Evolutionary conservation across 2,888 invertebrate genomes (phyloP), one percentile per base, ranked within the genome.

Genomic region (Callyntrura sp.): DNA sequence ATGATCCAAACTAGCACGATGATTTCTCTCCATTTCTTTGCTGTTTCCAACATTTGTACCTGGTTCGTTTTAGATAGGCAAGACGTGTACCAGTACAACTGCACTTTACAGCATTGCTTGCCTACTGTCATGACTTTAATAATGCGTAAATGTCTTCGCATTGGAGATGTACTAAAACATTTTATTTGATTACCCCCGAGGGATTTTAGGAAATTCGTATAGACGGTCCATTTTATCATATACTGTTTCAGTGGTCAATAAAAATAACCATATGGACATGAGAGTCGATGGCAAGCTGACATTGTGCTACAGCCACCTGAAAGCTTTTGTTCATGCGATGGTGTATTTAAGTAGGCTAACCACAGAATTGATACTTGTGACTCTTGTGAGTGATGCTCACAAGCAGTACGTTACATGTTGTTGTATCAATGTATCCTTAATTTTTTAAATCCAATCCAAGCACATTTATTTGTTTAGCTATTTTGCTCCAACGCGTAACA

Each of bases 111-210:
- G 35, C 35, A n/a, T n/a, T 35, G 35, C 3, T 6, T 35, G 35
- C 6, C 35, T 6, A 35, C 35, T 35, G 35, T 35, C 35, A 2
- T 35, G 6, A 35, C 35, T 35, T 35, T 35, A 35, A 35, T 35
- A 35, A 35, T 35, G 35, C 2, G 3, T 35, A 35, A 35, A 35
- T 35, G 6, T 2, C 35, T 4, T 35, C 3, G 6, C 35, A 35
- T 35, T 35, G 35, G 35, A 6, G 35, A 6, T 35, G 35, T 35
- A 35, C 6, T 12, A 43, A 48, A n/a, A 76, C n/a, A 48, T 51
- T 76, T 76, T 48, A 76, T 76, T 76, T 76, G 76, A 76, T 76
- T 14, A 48, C 76, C 48, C 3, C 35, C 25, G n/a, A 48, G 76
- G 51, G 1, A 12, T 51, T 51, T 51, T 23, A 17, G 43, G 8